Evolutionary conservation across 2,797 vertebrate genomes (phyloP).

Genomic region (Eurystomus glaucurus): DNA sequence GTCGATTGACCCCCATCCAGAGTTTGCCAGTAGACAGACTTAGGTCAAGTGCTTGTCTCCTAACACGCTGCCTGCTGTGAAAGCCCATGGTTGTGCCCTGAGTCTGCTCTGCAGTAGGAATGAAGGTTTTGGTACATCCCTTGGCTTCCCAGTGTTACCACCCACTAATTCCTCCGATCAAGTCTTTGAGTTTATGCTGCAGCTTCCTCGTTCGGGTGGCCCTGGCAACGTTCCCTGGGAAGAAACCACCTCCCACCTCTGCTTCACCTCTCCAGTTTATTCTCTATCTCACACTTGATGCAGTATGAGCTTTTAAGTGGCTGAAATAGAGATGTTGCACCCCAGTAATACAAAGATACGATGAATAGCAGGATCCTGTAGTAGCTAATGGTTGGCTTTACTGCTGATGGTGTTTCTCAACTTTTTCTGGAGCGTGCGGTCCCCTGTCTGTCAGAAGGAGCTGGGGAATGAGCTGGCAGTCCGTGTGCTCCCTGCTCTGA

Average conservation of each 20-base stretch:
- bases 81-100: background rate
- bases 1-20: background rate
- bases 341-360: fast-evolving
- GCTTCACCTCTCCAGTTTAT: background rate
- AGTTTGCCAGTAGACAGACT: background rate
- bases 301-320: background rate
- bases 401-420: background rate
- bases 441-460: background rate
- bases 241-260: background rate
- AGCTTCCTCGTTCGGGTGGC: fast-evolving
- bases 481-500: background rate
- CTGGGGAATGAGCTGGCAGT: background rate
- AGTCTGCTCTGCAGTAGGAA: background rate
- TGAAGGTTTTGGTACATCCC: background rate
- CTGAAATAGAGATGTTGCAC: background rate
- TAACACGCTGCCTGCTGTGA: background rate
- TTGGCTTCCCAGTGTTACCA: background rate
- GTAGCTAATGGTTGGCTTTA: background rate
- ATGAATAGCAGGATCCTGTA: background rate
- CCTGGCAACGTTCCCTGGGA: background rate
- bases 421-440: background rate
- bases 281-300: background rate
- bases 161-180: background rate
- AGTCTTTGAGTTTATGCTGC: background rate
- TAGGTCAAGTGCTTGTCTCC: background rate